These are phyloP conservation scores for Ennomos erosarius DNA, from an alignment of 2,888 invertebrate genomes.

Conservation along the genomic window DNA sequence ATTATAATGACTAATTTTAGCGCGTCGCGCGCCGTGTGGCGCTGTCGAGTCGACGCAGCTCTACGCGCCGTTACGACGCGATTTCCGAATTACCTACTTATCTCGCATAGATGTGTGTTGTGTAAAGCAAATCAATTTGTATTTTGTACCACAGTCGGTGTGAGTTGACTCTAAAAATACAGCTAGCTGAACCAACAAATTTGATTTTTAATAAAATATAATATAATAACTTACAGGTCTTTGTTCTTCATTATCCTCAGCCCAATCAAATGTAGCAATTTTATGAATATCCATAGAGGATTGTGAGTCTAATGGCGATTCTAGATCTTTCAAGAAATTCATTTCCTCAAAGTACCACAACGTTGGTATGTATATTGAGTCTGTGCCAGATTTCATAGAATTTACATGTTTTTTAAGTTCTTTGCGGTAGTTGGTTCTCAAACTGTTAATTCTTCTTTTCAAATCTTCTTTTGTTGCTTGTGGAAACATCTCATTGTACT, in stretches of 20 bases:
- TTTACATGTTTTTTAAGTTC: constrained; percentile 1
- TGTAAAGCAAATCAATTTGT: no score
- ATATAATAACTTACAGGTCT: constrained; percentile 15
- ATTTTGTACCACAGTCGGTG: no score
- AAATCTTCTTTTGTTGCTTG: constrained; percentile 7
- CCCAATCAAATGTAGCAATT: constrained; percentile 14
- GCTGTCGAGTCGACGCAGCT: no score
- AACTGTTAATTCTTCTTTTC: background rate
- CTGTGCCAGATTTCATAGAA: constrained; percentile 3
- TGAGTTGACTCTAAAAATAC: no score
- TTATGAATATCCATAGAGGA: constrained; percentile 22
- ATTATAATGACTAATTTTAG: no score
- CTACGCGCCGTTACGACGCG: no score
- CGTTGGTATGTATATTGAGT: constrained; percentile 1
- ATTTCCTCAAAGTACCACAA: constrained; percentile 11
- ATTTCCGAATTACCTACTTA: no score
- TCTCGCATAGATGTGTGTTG: no score
- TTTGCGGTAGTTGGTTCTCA: no score
- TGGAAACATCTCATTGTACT: constrained; percentile 22
- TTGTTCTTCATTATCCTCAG: constrained; percentile 19
- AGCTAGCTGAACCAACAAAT: no score
- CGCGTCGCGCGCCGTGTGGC: no score
- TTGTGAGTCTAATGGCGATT: constrained; percentile 20
- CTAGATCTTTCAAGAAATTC: constrained; percentile 31
- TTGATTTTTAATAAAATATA: constrained; percentile 8